phyloP scores from a whole-genome alignment of 2,113 vertebrate species.

The Triplophysa rosa region DNA sequence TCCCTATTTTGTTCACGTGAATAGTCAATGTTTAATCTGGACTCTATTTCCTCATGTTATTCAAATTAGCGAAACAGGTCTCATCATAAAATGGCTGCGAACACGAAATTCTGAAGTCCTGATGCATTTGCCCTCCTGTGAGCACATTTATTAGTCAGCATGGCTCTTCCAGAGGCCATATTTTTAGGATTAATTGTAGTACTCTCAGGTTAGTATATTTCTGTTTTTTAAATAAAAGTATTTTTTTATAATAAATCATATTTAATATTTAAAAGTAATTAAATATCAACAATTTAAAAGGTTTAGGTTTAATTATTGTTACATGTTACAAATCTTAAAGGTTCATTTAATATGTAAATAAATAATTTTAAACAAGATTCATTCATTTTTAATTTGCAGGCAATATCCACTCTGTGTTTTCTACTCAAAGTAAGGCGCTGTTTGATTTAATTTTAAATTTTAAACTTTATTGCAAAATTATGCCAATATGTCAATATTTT shows the following conservation, averaged over 20 bases:
- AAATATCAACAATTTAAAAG: background rate
- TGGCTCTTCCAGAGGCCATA: conserved; percentile 8
- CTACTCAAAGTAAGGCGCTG: conserved; percentile 36
- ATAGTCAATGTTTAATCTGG: conserved; percentile 50
- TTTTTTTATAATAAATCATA: background rate
- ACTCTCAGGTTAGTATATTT: conserved; percentile 39
- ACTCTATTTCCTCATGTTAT: conserved; percentile 59
- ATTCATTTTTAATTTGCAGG: background rate
- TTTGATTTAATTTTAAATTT: background rate
- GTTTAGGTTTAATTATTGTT: background rate
- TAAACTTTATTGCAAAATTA: background rate
- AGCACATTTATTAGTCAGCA: background rate
- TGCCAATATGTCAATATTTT: no score
- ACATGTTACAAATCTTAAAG: background rate
- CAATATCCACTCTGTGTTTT: background rate
- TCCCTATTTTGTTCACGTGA: background rate
- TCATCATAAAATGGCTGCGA: conserved; percentile 24
- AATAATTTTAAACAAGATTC: background rate
- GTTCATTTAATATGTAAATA: background rate
- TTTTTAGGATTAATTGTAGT: conserved; percentile 29
- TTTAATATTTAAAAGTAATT: background rate
- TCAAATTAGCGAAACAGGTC: conserved; percentile 24
- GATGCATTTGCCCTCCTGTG: background rate
- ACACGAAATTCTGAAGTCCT: background rate
- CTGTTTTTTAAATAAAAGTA: background rate